Evolutionary conservation across 2,797 vertebrate species (phyloP), one percentile per base, ranked within the genome.

Genomic region (Acrossocheilus wenchowensis): DNA sequence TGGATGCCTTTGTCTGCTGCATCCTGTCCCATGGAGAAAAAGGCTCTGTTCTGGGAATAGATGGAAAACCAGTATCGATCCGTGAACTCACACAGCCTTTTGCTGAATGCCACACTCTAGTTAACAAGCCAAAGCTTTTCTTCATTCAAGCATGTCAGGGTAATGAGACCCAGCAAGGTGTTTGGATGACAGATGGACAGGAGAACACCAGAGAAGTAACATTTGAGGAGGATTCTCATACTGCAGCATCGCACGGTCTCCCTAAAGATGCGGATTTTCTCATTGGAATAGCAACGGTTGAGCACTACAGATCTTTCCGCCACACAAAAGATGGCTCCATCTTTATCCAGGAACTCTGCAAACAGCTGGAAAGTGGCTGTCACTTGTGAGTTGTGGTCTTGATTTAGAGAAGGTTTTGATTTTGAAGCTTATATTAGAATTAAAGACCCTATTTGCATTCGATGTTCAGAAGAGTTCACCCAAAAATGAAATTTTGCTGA

Each of bases 41-140:
- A 41, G 96, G 95, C 34, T 88, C 91, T 1, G 84, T 98, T 50
- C 95, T 90, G 0, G 97, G 97, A 60, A 87, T 79, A 0, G 97
- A 98, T 86, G 96, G 87, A 64, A 0, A 89, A 19, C 10, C 78
- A 84, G 94, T 95, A 52, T 0, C 1, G 6, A 93, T 98, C 81
- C 78, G 9, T 50, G 88, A 96, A 0, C 78, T 98, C 85, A 96
- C 93, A 0, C 21, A 39, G 54, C 94, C 90, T 74, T 98, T 98
- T 91, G 94, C 89, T 2, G 93, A 90, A 0, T 87, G 87, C 66
- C 48, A 0, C 9, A 94, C 95, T 0, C 94, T 99, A 87, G 87
- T 82, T 19, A 95, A 94, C 75, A 98, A 99, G 90, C 97, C 98
- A 11, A 99, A 99, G 90, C 89, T 98, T 50, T 99, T 98, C 91